A percentile compares a stretch with the other conserved stretches of the same genome.
These are phyloP conservation scores for Salarias fasciatus DNA, from an alignment of 2,797 vertebrate species.

Conservation along the genomic window DNA sequence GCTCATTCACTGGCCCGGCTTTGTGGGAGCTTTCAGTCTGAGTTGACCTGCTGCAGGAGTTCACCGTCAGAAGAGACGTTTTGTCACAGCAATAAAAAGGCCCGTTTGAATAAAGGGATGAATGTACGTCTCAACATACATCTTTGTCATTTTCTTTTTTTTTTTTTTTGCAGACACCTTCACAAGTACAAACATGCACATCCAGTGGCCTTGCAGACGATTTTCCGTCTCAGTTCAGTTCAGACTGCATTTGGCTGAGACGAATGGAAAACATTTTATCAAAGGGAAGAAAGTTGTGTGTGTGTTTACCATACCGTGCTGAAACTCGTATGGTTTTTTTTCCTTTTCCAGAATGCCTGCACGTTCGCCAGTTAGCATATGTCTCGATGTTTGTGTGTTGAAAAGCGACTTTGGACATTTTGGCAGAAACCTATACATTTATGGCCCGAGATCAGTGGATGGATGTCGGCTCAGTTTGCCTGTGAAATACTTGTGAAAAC, in stretches of 20 bases:
- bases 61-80: constrained; percentile 65
- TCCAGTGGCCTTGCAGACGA: constrained; percentile 6
- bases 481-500: constrained; percentile 48
- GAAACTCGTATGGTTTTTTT: constrained; percentile 3
- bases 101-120: constrained; percentile 52
- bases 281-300: constrained; percentile 1
- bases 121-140: too few species aligned
- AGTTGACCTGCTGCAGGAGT: constrained; percentile 67
- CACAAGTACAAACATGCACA: neutral
- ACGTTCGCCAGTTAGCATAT: constrained; percentile 5
- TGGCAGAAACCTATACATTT: constrained; percentile 4
- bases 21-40: constrained; percentile 67
- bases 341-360: constrained; percentile 12
- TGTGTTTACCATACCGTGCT: constrained; percentile 12
- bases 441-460: constrained; percentile 9
- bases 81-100: constrained; percentile 64
- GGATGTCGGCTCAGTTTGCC: constrained; percentile 31
- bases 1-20: constrained; percentile 46
- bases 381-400: constrained; percentile 28
- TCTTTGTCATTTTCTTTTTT: constrained; percentile 33
- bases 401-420: constrained; percentile 14
- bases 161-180: constrained; percentile 21
- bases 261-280: constrained; percentile 10
- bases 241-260: neutral
- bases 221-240: neutral